Evolutionary conservation across 2,113 vertebrate genomes (phyloP).

Genomic region (Procavia capensis): DNA sequence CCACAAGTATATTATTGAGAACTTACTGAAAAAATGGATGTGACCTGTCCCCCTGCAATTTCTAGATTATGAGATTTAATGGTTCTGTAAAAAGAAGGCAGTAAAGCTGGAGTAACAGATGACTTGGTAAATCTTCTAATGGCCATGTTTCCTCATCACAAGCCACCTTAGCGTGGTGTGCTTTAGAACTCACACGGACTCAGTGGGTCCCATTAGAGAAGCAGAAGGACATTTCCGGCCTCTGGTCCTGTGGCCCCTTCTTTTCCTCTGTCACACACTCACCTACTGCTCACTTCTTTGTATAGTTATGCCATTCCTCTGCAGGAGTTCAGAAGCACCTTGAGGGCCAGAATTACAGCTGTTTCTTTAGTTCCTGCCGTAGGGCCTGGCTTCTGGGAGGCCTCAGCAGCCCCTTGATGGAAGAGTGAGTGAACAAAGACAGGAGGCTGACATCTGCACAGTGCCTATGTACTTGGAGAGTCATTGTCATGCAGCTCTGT

Average conservation of each 20-base stretch:
- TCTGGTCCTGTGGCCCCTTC: background rate
- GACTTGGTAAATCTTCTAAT: constrained; percentile 13
- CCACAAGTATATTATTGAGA: constrained; percentile 39
- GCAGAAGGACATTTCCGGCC: background rate
- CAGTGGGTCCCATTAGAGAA: background rate
- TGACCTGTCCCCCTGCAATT: background rate
- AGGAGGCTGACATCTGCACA: background rate
- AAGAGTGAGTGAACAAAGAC: background rate
- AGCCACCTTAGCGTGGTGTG: background rate
- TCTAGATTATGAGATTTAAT: constrained; percentile 39
- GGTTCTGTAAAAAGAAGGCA: background rate
- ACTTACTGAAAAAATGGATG: constrained; percentile 22
- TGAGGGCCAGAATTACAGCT: background rate
- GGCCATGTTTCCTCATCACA: background rate
- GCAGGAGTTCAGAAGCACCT: background rate
- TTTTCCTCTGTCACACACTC: background rate
- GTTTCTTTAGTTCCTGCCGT: background rate
- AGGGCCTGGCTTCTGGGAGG: background rate
- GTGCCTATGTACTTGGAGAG: background rate
- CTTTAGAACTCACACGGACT: constrained; percentile 14
- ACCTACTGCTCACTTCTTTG: background rate
- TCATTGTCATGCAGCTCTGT: background rate
- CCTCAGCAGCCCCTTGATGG: background rate
- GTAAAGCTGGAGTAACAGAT: background rate
- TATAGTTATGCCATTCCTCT: background rate